These are phyloP conservation scores for Polypedilum pembai DNA, from an alignment of 1,140 invertebrate species.

Conservation along the genomic window DNA sequence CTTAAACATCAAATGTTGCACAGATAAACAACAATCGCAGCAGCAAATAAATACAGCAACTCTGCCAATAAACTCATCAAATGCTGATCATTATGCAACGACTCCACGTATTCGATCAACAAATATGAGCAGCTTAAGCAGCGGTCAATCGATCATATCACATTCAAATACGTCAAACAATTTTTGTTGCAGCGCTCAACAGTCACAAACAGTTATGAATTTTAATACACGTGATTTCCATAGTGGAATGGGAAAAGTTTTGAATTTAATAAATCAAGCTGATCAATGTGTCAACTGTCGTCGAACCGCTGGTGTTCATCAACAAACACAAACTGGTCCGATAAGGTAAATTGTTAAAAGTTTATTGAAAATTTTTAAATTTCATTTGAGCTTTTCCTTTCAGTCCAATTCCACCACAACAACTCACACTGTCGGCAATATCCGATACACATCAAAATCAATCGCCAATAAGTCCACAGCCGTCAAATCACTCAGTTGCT, in stretches of 20 bases:
- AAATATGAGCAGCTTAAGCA: constrained; percentile 7
- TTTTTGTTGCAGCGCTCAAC: neutral
- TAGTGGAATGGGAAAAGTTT: constrained; percentile 24
- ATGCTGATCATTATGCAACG: constrained; percentile 31
- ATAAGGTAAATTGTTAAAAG: constrained; percentile 31
- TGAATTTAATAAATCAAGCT: constrained; percentile 22
- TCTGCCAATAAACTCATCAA: neutral
- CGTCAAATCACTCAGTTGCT: neutral
- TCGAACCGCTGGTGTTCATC: constrained; percentile 42
- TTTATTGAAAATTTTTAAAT: no score
- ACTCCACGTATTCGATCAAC: constrained; percentile 30
- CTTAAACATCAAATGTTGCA: constrained; percentile 19
- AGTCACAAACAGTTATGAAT: neutral
- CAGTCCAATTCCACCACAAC: constrained; percentile 37
- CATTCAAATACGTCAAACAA: neutral
- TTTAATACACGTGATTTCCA: constrained; percentile 25
- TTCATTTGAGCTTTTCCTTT: neutral
- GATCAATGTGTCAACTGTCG: constrained; percentile 39
- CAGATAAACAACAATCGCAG: neutral
- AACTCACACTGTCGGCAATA: constrained; percentile 1
- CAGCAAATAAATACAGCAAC: neutral
- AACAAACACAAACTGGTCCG: constrained; percentile 43
- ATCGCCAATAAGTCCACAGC: constrained; percentile 29
- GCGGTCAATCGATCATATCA: neutral
- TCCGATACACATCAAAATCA: constrained; percentile 24